phyloP scores from a whole-genome alignment of 2,797 vertebrate species.

The Selene dorsalis region DNA sequence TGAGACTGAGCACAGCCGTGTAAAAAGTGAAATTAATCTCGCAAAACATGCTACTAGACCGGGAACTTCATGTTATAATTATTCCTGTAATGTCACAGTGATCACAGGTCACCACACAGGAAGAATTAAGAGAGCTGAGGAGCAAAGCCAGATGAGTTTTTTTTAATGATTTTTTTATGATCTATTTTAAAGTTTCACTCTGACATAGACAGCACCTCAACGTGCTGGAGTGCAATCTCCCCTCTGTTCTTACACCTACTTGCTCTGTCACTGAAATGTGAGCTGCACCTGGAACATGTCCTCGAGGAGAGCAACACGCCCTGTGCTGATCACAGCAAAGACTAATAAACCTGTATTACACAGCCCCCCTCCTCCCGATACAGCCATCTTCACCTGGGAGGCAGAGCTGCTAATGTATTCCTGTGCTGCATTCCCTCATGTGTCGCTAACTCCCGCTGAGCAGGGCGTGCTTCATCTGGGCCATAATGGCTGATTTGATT shows the following conservation, averaged over 20 bases:
- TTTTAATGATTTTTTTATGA: neutral
- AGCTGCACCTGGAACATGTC: slow-evolving; percentile 68
- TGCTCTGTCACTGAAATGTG: slow-evolving; percentile 54
- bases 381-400: slow-evolving; percentile 73
- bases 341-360: slow-evolving; percentile 80
- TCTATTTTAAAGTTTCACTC: slow-evolving; percentile 29
- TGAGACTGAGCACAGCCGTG: slow-evolving; percentile 4
- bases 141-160: slow-evolving; percentile 17
- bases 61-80: slow-evolving; percentile 13
- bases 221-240: slow-evolving; percentile 32
- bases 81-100: slow-evolving; percentile 17
- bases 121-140: slow-evolving; percentile 3
- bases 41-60: neutral
- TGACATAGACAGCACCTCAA: slow-evolving; percentile 28
- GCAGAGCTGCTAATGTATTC: slow-evolving; percentile 72
- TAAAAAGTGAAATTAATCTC: slow-evolving; percentile 28
- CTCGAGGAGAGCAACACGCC: slow-evolving; percentile 69
- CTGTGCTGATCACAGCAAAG: slow-evolving; percentile 67
- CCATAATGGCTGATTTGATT: slow-evolving; percentile 82
- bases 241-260: slow-evolving; percentile 35
- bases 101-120: neutral
- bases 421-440: slow-evolving; percentile 69
- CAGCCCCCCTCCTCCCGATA: slow-evolving; percentile 59
- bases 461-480: slow-evolving; percentile 75
- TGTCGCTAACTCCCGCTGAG: slow-evolving; percentile 61